phyloP scores from a whole-genome alignment of 2,113 vertebrate species.

The Chiloscyllium plagiosum region DNA sequence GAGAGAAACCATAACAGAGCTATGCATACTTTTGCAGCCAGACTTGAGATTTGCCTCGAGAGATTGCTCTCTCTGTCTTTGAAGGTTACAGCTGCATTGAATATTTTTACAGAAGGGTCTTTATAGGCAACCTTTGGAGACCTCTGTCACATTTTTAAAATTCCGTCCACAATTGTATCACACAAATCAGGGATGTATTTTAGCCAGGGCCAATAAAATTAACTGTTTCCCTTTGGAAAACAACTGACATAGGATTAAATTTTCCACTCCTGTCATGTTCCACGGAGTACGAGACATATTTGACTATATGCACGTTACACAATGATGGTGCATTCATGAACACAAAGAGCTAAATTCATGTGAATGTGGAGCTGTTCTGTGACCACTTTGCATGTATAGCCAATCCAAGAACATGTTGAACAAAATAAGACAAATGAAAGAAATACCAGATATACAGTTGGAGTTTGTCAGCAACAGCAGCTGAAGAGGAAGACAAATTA shows the following conservation, averaged over 20 bases:
- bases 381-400: neutral
- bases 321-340: neutral
- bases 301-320: neutral
- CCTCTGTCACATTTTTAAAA: neutral
- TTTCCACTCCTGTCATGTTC: neutral
- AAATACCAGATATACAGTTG: no score
- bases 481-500: no score
- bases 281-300: neutral
- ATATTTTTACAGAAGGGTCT: neutral
- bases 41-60: neutral
- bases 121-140: neutral
- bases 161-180: no score
- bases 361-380: neutral
- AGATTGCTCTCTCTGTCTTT: neutral
- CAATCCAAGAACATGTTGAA: no score
- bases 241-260: no score
- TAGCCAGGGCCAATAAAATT: no score
- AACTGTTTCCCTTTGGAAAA: no score
- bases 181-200: no score
- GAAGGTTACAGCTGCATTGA: neutral
- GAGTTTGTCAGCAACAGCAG: no score
- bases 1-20: neutral
- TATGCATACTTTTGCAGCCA: neutral
- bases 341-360: neutral
- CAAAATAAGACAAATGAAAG: no score